phyloP scores from a whole-genome alignment of 2,888 invertebrate species.

The Xestia c-nigrum region DNA sequence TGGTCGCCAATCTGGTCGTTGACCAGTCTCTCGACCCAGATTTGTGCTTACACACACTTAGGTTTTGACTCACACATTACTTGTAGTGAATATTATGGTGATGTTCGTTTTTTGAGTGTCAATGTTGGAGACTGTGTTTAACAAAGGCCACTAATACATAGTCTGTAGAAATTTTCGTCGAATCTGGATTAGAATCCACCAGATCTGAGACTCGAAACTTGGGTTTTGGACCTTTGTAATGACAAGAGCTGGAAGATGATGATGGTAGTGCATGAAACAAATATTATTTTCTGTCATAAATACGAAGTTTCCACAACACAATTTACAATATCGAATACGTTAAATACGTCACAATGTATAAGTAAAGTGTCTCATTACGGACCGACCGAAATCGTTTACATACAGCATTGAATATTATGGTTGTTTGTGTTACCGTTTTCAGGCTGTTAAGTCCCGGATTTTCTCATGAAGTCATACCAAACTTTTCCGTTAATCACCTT shows the following conservation, averaged over 20 bases:
- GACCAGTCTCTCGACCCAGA: conserved; percentile 57
- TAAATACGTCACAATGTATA: background rate
- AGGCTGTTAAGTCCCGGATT: background rate
- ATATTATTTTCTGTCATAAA: background rate
- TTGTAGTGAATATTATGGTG: conserved; percentile 21
- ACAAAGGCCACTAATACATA: background rate
- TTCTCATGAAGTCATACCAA: background rate
- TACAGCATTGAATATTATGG: no score
- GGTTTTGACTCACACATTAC: conserved; percentile 26
- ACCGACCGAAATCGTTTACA: background rate
- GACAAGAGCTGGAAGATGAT: no score
- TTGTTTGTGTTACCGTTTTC: background rate
- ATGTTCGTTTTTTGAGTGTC: conserved; percentile 14
- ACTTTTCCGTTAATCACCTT: background rate
- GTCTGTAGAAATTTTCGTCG: background rate
- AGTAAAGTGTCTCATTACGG: background rate
- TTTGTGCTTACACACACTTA: conserved; percentile 28
- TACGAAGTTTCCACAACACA: background rate
- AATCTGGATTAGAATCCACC: background rate
- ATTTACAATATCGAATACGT: background rate
- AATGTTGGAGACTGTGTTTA: background rate
- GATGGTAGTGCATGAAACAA: no score
- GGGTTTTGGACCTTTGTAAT: background rate
- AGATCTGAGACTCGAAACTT: background rate
- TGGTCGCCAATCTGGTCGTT: conserved; percentile 57